These are phyloP conservation scores for Steinernema carpocapsae DNA, from an alignment of 2,888 invertebrate species.

Conservation along the genomic window DNA sequence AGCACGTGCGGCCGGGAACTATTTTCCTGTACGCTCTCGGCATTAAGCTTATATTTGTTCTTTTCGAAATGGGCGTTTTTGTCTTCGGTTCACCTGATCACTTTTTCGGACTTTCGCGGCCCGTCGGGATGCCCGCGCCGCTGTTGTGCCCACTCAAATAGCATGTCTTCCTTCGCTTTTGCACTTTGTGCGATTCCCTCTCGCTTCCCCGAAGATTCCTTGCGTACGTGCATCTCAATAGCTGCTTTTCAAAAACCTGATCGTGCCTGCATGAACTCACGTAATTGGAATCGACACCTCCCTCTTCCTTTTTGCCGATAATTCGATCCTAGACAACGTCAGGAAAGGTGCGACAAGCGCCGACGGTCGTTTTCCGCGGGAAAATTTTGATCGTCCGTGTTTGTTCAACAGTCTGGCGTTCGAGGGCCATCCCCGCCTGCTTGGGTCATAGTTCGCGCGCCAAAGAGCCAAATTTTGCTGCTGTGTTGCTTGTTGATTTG, in stretches of 20 bases:
- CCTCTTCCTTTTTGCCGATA: constrained; percentile 3
- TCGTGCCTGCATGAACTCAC: constrained; percentile 13
- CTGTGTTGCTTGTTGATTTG: constrained; percentile 5
- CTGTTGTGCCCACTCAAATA: neutral
- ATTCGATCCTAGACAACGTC: constrained; percentile 23
- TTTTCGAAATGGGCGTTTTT: neutral
- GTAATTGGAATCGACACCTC: constrained; percentile 7
- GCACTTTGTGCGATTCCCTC: neutral
- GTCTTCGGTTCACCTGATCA: neutral
- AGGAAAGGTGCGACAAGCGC: neutral
- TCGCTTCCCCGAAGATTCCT: neutral
- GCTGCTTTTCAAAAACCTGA: neutral
- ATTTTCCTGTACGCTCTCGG: constrained; percentile 30
- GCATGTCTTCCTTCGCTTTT: neutral
- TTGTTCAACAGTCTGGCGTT: neutral
- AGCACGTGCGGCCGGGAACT: constrained; percentile 18
- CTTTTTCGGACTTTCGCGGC: neutral
- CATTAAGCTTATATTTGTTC: constrained; percentile 13
- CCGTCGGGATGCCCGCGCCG: neutral
- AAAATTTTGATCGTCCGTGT: constrained; percentile 19
- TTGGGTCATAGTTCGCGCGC: constrained; percentile 4
- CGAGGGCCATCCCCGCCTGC: neutral
- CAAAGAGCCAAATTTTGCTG: neutral
- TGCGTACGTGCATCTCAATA: neutral
- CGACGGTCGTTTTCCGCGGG: neutral